Evolutionary conservation across 1,140 invertebrate species (phyloP).

Genomic region (Drosophila trapezifrons): DNA sequence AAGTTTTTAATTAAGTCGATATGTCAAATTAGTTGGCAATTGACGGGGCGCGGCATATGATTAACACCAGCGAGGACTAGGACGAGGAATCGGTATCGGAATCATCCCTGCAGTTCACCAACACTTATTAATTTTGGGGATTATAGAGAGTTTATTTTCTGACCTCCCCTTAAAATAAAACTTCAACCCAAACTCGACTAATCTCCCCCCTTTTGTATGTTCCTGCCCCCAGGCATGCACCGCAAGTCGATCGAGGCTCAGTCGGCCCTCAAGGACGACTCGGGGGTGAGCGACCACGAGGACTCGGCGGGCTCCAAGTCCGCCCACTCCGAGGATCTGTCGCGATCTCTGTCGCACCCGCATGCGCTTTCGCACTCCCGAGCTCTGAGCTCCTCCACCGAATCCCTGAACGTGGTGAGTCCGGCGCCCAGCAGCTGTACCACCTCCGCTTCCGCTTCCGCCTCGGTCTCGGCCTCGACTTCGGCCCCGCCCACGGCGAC

Average conservation of each 20-base stretch:
- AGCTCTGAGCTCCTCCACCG: conserved; percentile 70
- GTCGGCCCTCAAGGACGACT: conserved; percentile 93
- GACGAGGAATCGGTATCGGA: not conserved
- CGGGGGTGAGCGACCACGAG: conserved; percentile 85
- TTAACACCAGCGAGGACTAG: not conserved
- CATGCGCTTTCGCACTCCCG: conserved; percentile 46
- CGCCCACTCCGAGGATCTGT: conserved; percentile 66
- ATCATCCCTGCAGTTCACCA: not conserved
- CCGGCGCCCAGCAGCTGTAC: conserved; percentile 72
- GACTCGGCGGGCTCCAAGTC: conserved; percentile 76
- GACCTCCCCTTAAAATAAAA: not conserved
- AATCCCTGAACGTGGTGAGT: conserved; percentile 79
- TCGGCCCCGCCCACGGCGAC: conserved; percentile 56
- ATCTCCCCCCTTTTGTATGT: not conserved
- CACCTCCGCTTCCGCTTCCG: conserved; percentile 51
- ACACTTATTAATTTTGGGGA: not conserved
- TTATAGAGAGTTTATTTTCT: not conserved
- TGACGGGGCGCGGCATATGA: conserved; percentile 18
- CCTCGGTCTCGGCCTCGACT: conserved; percentile 53
- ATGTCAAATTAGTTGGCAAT: conserved; percentile 80
- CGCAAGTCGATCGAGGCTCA: conserved; percentile 98
- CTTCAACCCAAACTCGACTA: accelerated
- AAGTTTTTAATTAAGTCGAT: conserved; percentile 73
- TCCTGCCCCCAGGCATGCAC: conserved; percentile 94
- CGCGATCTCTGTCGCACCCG: conserved; percentile 25